Conservation (phyloP, 2,113 vertebrate species). For the Globicephala melas region DNA sequence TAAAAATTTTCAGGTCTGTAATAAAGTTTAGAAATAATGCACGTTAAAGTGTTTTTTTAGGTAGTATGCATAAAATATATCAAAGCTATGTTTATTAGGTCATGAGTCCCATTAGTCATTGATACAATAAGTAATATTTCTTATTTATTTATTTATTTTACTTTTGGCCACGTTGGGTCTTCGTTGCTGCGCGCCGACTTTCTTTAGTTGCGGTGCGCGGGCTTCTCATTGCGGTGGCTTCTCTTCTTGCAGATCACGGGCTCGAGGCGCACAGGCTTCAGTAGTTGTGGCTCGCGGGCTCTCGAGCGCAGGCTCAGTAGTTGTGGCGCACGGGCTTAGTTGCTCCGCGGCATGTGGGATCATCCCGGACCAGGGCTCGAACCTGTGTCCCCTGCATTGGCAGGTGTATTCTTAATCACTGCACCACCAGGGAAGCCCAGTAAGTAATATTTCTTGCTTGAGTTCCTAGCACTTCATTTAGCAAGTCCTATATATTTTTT, state of each 20-base stretch:
- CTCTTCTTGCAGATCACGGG: too few species aligned
- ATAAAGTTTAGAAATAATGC: background rate
- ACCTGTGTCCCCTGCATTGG: too few species aligned
- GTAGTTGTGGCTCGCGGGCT: too few species aligned
- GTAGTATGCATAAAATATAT: background rate
- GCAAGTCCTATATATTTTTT: background rate
- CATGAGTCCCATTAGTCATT: background rate
- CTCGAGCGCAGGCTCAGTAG: too few species aligned
- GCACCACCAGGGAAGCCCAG: background rate
- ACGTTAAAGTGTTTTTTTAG: background rate
- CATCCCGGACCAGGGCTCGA: too few species aligned
- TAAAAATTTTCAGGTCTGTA: background rate
- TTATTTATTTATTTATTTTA: background rate
- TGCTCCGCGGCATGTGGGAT: too few species aligned
- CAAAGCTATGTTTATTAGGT: constrained; percentile 15
- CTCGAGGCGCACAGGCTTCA: too few species aligned
- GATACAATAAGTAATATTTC: background rate
- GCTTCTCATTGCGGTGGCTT: too few species aligned
- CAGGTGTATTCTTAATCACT: too few species aligned
- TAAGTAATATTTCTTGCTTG: background rate
- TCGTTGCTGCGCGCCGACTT: too few species aligned
- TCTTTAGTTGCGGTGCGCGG: fast-evolving
- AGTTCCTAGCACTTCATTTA: background rate
- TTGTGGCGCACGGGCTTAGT: too few species aligned
- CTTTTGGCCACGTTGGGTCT: too few species aligned